phyloP scores from a whole-genome alignment of 37 sponge, comb jelly and placozoan species.

The Haliclona indistincta region DNA sequence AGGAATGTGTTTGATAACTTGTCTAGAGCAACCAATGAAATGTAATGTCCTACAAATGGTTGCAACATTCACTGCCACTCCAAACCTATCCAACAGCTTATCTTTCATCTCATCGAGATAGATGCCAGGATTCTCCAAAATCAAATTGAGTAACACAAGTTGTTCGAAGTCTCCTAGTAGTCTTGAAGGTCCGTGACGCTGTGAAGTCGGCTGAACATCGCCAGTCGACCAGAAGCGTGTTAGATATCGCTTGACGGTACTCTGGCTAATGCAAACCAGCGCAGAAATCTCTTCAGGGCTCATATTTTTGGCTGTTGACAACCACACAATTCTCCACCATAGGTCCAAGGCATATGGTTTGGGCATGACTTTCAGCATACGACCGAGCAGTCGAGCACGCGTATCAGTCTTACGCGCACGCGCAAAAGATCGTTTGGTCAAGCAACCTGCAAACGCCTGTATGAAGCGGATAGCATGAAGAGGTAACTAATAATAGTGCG shows the following conservation, averaged over 20 bases:
- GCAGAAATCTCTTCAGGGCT: not conserved
- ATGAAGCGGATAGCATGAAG: too few relatives aligned
- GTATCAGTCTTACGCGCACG: too few relatives aligned
- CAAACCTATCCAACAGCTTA: conserved; percentile 8
- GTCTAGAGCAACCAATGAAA: too few relatives aligned
- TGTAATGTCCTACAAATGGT: too few relatives aligned
- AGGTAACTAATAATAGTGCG: too few relatives aligned
- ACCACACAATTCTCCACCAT: conserved; percentile 29
- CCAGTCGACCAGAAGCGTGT: conserved; percentile 16
- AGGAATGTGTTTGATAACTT: too few relatives aligned
- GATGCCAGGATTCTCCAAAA: conserved; percentile 24
- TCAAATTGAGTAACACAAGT: conserved; percentile 17
- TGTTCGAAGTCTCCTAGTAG: conserved; percentile 32
- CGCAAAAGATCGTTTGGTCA: too few relatives aligned
- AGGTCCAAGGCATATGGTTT: conserved; percentile 4
- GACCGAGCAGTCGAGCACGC: too few relatives aligned
- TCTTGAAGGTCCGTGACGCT: conserved; percentile 15
- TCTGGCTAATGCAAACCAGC: not conserved
- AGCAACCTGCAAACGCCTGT: too few relatives aligned
- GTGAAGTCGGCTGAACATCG: conserved; percentile 20
- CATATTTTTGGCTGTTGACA: conserved; percentile 1
- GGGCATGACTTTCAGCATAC: too few relatives aligned
- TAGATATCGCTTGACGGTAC: conserved; percentile 19
- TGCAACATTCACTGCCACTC: conserved; percentile 10
- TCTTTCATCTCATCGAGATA: conserved; percentile 30